Evolutionary conservation across 2,797 vertebrate genomes (phyloP).

Genomic region (Todus mexicanus): DNA sequence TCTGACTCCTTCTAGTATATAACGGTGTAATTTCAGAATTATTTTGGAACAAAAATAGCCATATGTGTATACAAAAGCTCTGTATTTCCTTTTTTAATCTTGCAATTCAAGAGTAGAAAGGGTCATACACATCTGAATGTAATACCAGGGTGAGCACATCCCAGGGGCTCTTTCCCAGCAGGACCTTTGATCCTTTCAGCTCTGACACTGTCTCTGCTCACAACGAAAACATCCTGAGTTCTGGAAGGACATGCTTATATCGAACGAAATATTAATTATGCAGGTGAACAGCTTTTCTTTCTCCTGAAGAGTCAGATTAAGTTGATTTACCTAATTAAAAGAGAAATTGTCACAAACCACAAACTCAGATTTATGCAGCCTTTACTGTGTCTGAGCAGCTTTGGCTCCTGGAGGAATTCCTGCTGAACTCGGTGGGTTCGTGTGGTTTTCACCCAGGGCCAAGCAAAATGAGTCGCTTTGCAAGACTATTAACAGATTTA

Average conservation of each 20-base stretch:
- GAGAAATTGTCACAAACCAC: not conserved
- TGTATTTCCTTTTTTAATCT: not conserved
- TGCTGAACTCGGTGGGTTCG: not conserved
- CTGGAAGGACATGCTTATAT: not conserved
- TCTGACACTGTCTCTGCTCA: not conserved
- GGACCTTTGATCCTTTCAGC: slow-evolving; percentile 3
- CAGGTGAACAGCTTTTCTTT: not conserved
- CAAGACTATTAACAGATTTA: slow-evolving; percentile 26
- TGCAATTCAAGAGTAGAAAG: not conserved
- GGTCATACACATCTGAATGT: not conserved
- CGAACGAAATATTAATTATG: not conserved
- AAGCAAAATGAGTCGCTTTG: not conserved
- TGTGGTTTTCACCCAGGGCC: not conserved
- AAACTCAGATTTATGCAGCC: not conserved
- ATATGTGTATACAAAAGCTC: not conserved
- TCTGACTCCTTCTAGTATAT: not conserved
- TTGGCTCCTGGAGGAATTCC: slow-evolving; percentile 1
- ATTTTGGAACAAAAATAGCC: not conserved
- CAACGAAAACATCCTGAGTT: not conserved
- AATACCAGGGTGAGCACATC: not conserved
- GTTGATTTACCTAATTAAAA: not conserved
- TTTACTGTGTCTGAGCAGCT: not conserved
- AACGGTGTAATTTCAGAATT: not conserved
- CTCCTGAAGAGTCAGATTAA: not conserved
- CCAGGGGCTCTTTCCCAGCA: not conserved